A percentile compares a stretch with the other conserved stretches of the same genome.
Evolutionary conservation across 2,888 invertebrate genomes (phyloP).

Genomic region (Standfussiana lucernea): DNA sequence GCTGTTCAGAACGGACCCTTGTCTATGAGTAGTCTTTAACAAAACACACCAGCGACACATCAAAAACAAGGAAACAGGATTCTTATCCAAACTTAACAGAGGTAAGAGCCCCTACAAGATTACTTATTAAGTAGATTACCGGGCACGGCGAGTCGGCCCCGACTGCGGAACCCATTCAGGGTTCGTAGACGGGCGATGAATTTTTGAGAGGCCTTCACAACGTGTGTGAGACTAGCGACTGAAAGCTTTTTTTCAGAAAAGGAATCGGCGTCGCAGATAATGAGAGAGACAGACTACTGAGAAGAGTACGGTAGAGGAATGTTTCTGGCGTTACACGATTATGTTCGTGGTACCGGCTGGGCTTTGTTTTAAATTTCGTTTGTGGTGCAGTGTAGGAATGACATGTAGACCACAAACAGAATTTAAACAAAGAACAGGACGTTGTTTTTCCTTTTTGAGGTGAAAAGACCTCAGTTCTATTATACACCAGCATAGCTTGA

Average conservation of each 20-base stretch:
- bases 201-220: conserved; percentile 89
- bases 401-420: conserved; percentile 58
- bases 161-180: conserved; percentile 82
- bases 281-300: conserved; percentile 74
- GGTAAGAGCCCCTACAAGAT: conserved; percentile 76
- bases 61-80: conserved; percentile 65
- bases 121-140: conserved; percentile 88
- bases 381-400: conserved; percentile 51
- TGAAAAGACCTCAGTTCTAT: conserved; percentile 19
- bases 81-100: conserved; percentile 72
- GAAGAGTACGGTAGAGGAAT: conserved; percentile 61
- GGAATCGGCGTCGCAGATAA: conserved; percentile 84
- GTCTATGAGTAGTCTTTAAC: conserved; percentile 23
- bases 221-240: conserved; percentile 80
- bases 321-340: conserved; percentile 61
- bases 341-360: conserved; percentile 30
- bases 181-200: conserved; percentile 89
- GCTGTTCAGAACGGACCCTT: background rate
- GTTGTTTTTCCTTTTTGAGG: conserved; percentile 28
- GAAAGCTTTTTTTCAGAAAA: conserved; percentile 83
- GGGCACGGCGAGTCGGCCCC: conserved; percentile 74
- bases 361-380: conserved; percentile 54
- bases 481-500: conserved; percentile 23
- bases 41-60: conserved; percentile 19
- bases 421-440: conserved; percentile 51